Percentiles rank a stretch among this genome's conserved stretches.
These are phyloP conservation scores for Athene noctua DNA, from an alignment of 2,113 vertebrate genomes.

Conservation along the genomic window DNA sequence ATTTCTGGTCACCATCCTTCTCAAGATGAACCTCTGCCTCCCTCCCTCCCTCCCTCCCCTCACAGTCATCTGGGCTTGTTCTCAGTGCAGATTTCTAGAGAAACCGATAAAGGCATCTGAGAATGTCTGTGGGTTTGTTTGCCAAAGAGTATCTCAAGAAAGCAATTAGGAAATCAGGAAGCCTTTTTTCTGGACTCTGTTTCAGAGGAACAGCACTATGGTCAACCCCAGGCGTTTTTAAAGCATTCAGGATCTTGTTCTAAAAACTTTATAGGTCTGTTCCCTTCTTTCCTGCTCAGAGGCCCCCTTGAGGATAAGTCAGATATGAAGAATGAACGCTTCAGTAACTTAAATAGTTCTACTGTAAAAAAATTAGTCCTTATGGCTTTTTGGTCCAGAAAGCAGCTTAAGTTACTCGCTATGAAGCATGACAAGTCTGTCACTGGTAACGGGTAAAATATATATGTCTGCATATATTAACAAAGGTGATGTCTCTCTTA, in stretches of 20 bases:
- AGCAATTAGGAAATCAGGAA: background rate
- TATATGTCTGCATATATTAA: background rate
- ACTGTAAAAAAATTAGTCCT: background rate
- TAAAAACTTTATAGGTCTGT: background rate
- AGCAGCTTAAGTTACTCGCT: background rate
- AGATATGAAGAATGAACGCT: background rate
- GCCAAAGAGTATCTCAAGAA: background rate
- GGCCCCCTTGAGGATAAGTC: background rate
- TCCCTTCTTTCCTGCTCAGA: background rate
- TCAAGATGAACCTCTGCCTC: background rate
- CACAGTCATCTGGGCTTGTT: background rate
- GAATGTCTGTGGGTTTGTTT: background rate
- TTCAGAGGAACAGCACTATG: background rate
- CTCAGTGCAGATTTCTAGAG: background rate
- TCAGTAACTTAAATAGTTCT: background rate
- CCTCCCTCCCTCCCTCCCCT: background rate
- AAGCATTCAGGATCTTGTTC: background rate
- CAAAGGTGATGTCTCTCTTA: background rate
- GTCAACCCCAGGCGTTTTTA: background rate
- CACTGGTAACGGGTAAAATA: background rate
- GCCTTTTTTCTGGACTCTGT: background rate
- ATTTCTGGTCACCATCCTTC: background rate
- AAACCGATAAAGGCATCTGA: background rate
- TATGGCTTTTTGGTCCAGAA: background rate
- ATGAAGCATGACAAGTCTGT: background rate